Percentiles rank a stretch among this genome's conserved stretches.
phyloP scores from a whole-genome alignment of 2,113 vertebrate species.

The Chaetodon auriga region DNA sequence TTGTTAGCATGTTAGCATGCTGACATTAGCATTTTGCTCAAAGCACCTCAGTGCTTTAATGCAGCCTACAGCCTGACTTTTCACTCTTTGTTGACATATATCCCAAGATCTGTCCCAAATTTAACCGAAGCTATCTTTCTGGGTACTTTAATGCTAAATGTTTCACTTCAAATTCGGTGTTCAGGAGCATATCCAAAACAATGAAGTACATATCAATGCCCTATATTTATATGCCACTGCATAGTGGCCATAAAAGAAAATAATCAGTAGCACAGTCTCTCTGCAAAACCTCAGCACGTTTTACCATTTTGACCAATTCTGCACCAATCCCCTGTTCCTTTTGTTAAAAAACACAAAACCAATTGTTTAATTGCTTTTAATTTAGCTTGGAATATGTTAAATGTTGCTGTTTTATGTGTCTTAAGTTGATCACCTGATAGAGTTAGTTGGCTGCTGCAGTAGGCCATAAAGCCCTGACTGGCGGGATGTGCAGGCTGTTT shows the following conservation, averaged over 20 bases:
- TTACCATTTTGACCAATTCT: neutral
- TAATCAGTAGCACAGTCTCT: no score
- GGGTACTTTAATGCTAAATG: neutral
- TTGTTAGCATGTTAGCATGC: neutral
- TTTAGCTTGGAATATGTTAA: slow-evolving; percentile 38
- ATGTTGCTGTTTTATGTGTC: slow-evolving; percentile 39
- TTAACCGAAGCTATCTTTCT: neutral
- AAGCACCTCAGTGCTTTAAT: neutral
- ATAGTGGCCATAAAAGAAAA: no score
- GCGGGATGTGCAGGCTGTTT: slow-evolving; percentile 61
- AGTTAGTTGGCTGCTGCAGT: slow-evolving; percentile 47
- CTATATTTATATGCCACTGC: no score
- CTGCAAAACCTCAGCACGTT: no score
- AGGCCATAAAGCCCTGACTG: slow-evolving; percentile 68
- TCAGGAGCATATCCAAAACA: neutral
- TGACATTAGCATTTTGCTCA: neutral
- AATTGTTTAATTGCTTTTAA: slow-evolving; percentile 14
- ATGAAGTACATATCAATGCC: neutral
- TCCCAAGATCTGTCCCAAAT: neutral
- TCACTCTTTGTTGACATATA: neutral
- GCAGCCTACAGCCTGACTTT: neutral
- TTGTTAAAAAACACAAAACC: neutral
- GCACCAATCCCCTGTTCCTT: neutral
- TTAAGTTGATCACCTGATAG: slow-evolving; percentile 69
- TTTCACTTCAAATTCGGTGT: neutral